Evolutionary conservation across 37 sponge, comb jelly and placozoan genomes (phyloP).

Genomic region (Crambe crambe): DNA sequence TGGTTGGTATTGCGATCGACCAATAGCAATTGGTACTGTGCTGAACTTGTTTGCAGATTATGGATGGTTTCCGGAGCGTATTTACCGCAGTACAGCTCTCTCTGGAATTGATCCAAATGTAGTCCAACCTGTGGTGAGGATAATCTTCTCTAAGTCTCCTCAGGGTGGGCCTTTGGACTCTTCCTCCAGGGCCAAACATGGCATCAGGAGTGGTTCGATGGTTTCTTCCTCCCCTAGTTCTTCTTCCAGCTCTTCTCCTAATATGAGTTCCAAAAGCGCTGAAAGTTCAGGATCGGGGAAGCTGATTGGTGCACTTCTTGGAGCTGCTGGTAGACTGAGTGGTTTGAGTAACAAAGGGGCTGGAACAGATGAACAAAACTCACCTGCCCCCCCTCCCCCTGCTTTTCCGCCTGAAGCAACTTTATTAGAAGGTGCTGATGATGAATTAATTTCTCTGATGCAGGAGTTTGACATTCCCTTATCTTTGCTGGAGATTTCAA

Average conservation of each 20-base stretch:
- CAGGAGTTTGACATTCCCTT: slow-evolving; percentile 79
- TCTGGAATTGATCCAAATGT: slow-evolving; percentile 17
- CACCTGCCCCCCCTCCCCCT: neutral
- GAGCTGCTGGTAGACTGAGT: slow-evolving; percentile 4
- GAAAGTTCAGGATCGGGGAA: slow-evolving; percentile 28
- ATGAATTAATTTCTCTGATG: slow-evolving; percentile 74
- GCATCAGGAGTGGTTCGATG: neutral
- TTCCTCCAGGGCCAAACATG: neutral
- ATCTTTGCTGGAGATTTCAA: slow-evolving; percentile 34
- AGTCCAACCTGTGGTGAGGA: slow-evolving; percentile 46
- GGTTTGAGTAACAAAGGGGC: neutral
- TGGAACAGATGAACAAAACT: neutral
- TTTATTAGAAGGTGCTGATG: slow-evolving; percentile 62
- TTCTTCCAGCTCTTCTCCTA: neutral
- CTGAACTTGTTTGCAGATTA: slow-evolving; percentile 63
- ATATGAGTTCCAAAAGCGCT: neutral
- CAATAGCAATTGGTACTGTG: slow-evolving; percentile 42
- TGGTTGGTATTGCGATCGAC: slow-evolving; percentile 78
- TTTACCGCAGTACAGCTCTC: slow-evolving; percentile 59
- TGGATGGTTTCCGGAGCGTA: slow-evolving; percentile 59
- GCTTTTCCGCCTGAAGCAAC: neutral
- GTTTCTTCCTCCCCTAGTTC: neutral
- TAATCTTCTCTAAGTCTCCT: slow-evolving; percentile 60
- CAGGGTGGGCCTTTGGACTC: neutral
- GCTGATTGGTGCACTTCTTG: slow-evolving; percentile 2